Evolutionary conservation across 2,113 vertebrate genomes (phyloP).

Genomic region (Antechinus stuartii): DNA sequence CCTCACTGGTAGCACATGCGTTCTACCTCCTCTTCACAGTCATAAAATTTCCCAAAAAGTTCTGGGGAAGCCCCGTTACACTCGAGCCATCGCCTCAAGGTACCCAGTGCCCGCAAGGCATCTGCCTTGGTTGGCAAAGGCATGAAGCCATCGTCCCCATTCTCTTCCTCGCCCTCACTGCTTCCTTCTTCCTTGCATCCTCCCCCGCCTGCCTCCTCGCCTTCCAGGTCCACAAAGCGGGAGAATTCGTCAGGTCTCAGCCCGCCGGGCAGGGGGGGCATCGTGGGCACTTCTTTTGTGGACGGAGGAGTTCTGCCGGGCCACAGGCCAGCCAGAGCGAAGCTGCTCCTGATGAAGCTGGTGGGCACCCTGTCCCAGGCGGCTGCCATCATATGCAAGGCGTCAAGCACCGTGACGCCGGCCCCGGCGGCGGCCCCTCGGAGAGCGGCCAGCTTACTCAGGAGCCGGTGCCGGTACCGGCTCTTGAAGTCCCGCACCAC

Average conservation of each 20-base stretch:
- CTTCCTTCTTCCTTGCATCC: conserved; percentile 67
- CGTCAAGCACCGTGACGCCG: conserved; percentile 63
- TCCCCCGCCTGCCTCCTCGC: background rate
- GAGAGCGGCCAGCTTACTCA: conserved; percentile 65
- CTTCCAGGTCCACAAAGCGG: conserved; percentile 77
- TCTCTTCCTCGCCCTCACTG: background rate
- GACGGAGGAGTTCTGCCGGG: background rate
- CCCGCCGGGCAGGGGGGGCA: conserved; percentile 32
- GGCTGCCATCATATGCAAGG: conserved; percentile 64
- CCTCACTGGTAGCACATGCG: conserved; percentile 70
- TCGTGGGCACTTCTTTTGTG: background rate
- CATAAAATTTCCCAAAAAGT: conserved; percentile 75
- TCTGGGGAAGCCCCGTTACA: conserved; percentile 49
- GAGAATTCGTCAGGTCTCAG: conserved; percentile 74
- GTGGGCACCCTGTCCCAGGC: conserved; percentile 76
- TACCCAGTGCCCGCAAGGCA: conserved; percentile 72
- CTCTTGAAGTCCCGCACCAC: conserved; percentile 76
- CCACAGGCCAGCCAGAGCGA: conserved; percentile 66
- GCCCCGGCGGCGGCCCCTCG: conserved; percentile 2
- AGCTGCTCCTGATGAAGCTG: conserved; percentile 69
- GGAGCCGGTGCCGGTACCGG: conserved; percentile 71
- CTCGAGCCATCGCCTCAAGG: conserved; percentile 75
- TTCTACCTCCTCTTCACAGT: conserved; percentile 76
- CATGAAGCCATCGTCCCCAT: background rate
- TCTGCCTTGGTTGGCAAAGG: conserved; percentile 71